A percentile compares a stretch with the other conserved stretches of the same genome.
phyloP scores from a whole-genome alignment of 2,888 invertebrate species.

The Idaea dimidiata region DNA sequence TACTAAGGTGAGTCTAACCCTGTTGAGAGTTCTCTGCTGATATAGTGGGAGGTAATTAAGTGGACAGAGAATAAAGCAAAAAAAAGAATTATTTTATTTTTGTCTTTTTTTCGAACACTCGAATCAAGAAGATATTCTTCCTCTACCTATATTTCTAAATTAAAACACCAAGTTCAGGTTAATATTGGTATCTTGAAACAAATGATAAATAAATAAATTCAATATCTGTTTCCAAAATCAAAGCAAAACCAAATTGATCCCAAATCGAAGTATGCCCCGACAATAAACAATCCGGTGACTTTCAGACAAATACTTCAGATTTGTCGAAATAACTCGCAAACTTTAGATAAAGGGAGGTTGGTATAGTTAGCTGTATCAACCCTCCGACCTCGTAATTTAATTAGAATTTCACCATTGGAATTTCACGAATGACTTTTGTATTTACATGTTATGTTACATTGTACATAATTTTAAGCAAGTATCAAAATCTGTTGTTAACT shows the following conservation, averaged over 20 bases:
- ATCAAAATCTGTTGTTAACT: constrained; percentile 40
- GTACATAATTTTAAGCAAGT: constrained; percentile 36
- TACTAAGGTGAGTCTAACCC: no score
- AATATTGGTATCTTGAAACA: background rate
- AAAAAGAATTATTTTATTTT: no score
- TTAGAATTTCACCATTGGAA: constrained; percentile 66
- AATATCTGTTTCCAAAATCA: background rate
- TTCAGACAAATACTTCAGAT: constrained; percentile 62
- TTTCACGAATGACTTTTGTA: constrained; percentile 64
- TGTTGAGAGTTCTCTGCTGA: no score
- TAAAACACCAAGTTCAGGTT: background rate
- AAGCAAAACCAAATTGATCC: background rate
- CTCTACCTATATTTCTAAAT: background rate
- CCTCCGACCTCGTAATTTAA: constrained; percentile 58
- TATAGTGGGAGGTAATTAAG: no score
- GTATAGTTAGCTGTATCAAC: constrained; percentile 53
- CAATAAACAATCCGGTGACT: constrained; percentile 48
- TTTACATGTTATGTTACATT: constrained; percentile 42
- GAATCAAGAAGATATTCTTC: no score
- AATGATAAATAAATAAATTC: background rate
- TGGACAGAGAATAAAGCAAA: no score
- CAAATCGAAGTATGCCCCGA: constrained; percentile 34
- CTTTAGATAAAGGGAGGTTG: constrained; percentile 60
- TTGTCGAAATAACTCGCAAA: constrained; percentile 60
- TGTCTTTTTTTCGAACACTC: no score